Percentiles rank a stretch among this genome's conserved stretches.
Evolutionary conservation across 2,888 invertebrate genomes (phyloP).

Genomic region (Stegophylla sp.): DNA sequence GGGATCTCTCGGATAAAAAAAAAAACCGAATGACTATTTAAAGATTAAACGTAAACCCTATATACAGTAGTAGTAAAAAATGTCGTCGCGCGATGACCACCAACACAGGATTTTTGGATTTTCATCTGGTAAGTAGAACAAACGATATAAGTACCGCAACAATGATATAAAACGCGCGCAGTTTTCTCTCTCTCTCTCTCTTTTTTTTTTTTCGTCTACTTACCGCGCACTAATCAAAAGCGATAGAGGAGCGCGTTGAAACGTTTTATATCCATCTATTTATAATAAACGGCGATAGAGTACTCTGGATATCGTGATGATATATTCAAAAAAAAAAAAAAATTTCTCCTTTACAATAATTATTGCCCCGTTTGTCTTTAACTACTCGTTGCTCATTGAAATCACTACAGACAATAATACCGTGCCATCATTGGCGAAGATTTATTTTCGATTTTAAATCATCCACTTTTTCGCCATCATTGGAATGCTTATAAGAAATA

Average conservation of each 20-base stretch:
- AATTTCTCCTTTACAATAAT: too few species aligned
- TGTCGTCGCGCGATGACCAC: background rate
- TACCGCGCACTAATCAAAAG: slow-evolving; percentile 9
- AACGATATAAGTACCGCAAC: slow-evolving; percentile 36
- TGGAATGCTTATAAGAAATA: too few species aligned
- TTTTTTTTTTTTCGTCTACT: background rate
- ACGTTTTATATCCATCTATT: background rate
- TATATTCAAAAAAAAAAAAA: too few species aligned
- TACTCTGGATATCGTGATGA: too few species aligned
- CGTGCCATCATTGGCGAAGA: too few species aligned
- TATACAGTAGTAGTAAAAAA: slow-evolving; percentile 32
- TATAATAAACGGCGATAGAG: background rate
- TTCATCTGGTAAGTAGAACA: slow-evolving; percentile 30
- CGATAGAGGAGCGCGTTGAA: background rate
- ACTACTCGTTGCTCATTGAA: too few species aligned
- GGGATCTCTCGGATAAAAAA: slow-evolving; percentile 2
- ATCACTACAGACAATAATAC: too few species aligned
- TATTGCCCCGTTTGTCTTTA: too few species aligned
- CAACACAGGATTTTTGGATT: slow-evolving; percentile 40
- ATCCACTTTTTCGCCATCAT: too few species aligned
- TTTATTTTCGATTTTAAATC: too few species aligned
- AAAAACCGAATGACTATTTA: background rate
- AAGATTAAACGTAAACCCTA: slow-evolving; percentile 27
- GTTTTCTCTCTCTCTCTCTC: background rate
- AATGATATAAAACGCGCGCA: too few species aligned